These are phyloP conservation scores for Matsumyia berberina DNA, from an alignment of 2,888 invertebrate genomes.

Conservation along the genomic window DNA sequence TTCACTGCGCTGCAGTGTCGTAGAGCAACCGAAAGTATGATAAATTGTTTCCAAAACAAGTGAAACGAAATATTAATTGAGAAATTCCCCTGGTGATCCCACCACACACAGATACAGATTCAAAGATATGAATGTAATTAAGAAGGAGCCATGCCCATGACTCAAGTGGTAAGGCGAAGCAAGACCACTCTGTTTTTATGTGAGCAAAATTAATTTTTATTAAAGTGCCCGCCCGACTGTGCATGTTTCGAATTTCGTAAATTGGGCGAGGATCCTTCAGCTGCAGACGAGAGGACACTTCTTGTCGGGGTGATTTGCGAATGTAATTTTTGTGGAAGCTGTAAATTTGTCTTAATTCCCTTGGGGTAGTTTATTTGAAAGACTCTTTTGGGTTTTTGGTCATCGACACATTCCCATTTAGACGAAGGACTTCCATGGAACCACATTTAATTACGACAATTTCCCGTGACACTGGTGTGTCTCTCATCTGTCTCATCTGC, in stretches of 20 bases:
- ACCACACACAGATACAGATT: slow-evolving; percentile 15
- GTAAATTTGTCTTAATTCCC: slow-evolving; percentile 12
- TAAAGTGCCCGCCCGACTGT: slow-evolving; percentile 42
- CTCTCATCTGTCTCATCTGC: slow-evolving; percentile 48
- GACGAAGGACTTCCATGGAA: slow-evolving; percentile 1
- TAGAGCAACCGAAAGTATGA: slow-evolving; percentile 63
- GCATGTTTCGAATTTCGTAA: background rate
- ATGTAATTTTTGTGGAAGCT: slow-evolving; percentile 36
- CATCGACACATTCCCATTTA: slow-evolving; percentile 32
- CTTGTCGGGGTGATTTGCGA: slow-evolving; percentile 7
- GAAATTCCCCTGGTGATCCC: slow-evolving; percentile 25
- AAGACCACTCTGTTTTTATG: slow-evolving; percentile 31
- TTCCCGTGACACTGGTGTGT: slow-evolving; percentile 42
- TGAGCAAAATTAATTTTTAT: slow-evolving; percentile 58
- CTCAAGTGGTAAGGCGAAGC: slow-evolving; percentile 18
- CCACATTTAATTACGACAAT: slow-evolving; percentile 65
- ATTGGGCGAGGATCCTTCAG: slow-evolving; percentile 17
- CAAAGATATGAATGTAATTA: slow-evolving; percentile 56
- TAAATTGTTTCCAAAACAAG: slow-evolving; percentile 66
- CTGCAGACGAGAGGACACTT: slow-evolving; percentile 14
- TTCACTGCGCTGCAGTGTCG: slow-evolving; percentile 51
- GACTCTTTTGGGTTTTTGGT: slow-evolving; percentile 8
- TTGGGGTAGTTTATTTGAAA: slow-evolving; percentile 30
- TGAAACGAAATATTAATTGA: slow-evolving; percentile 68
- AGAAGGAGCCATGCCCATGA: slow-evolving; percentile 34